These are phyloP conservation scores for Spizaetus ornatus DNA, from an alignment of 2,113 vertebrate genomes.

Conservation along the genomic window DNA sequence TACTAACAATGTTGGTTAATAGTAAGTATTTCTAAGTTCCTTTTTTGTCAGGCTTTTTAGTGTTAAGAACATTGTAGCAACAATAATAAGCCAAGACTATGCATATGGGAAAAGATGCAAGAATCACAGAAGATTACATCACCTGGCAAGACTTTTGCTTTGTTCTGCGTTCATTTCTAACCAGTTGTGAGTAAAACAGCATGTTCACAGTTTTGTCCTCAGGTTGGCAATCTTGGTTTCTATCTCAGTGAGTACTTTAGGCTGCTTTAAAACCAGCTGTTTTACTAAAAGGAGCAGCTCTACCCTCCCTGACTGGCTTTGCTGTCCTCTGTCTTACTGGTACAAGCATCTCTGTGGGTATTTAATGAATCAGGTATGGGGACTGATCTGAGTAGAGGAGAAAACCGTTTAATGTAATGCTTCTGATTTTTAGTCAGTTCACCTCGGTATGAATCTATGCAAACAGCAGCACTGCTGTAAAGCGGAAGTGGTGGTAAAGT, in stretches of 20 bases:
- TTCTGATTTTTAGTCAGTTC: neutral
- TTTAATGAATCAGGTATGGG: neutral
- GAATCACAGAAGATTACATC: neutral
- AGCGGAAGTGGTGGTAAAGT: neutral
- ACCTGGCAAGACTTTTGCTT: slow-evolving; percentile 13
- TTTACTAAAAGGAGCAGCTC: neutral
- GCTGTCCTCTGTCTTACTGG: neutral
- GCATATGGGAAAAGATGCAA: neutral
- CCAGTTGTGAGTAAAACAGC: neutral
- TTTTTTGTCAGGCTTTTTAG: neutral
- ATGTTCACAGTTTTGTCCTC: neutral
- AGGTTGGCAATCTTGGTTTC: neutral
- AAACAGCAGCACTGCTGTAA: neutral
- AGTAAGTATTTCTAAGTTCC: neutral
- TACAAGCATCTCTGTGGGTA: neutral
- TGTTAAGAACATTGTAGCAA: neutral
- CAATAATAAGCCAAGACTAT: neutral
- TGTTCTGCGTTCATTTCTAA: neutral
- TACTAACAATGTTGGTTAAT: neutral
- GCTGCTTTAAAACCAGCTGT: neutral
- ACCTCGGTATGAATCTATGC: neutral
- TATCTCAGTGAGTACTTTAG: neutral
- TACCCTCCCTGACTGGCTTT: neutral
- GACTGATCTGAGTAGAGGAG: neutral
- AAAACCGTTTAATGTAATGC: neutral